phyloP scores from a whole-genome alignment of 1,140 invertebrate species.

The Penaeus indicus region DNA sequence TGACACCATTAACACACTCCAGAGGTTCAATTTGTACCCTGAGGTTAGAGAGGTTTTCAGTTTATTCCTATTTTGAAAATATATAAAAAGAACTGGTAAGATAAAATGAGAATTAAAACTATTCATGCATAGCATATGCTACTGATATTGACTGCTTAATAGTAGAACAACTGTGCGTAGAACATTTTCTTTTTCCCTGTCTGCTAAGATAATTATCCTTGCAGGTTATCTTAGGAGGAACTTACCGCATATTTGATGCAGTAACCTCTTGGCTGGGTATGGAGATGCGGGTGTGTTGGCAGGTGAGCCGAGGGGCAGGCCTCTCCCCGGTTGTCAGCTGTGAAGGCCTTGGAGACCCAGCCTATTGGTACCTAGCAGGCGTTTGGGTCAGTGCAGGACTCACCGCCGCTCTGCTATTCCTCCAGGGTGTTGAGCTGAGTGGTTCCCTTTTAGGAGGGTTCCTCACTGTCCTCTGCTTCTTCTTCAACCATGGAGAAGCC shows the following conservation, averaged over 20 bases:
- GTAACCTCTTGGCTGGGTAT: slow-evolving; percentile 49
- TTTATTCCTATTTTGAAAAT: background rate
- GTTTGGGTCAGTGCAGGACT: slow-evolving; percentile 79
- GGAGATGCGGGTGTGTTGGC: slow-evolving; percentile 69
- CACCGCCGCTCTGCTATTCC: slow-evolving; percentile 77
- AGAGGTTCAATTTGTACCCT: slow-evolving; percentile 86
- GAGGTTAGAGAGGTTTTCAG: slow-evolving; percentile 76
- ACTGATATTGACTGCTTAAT: background rate
- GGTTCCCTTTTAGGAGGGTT: slow-evolving; percentile 79
- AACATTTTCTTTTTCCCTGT: background rate
- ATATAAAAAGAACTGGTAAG: background rate
- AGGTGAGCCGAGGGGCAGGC: slow-evolving; percentile 77
- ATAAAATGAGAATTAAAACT: background rate
- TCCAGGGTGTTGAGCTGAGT: slow-evolving; percentile 76
- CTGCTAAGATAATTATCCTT: slow-evolving; percentile 60
- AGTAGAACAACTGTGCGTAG: background rate
- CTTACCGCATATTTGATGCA: slow-evolving; percentile 66
- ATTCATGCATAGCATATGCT: background rate
- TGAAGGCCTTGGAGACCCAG: slow-evolving; percentile 81
- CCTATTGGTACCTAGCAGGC: slow-evolving; percentile 82
- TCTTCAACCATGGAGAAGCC: slow-evolving; percentile 84
- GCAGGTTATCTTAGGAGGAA: slow-evolving; percentile 75
- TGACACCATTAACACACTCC: slow-evolving; percentile 82
- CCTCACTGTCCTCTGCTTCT: slow-evolving; percentile 78
- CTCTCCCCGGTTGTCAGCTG: slow-evolving; percentile 80